Evolutionary conservation across 2,888 invertebrate genomes (phyloP).

Genomic region (Lamellibrachia satsuma): DNA sequence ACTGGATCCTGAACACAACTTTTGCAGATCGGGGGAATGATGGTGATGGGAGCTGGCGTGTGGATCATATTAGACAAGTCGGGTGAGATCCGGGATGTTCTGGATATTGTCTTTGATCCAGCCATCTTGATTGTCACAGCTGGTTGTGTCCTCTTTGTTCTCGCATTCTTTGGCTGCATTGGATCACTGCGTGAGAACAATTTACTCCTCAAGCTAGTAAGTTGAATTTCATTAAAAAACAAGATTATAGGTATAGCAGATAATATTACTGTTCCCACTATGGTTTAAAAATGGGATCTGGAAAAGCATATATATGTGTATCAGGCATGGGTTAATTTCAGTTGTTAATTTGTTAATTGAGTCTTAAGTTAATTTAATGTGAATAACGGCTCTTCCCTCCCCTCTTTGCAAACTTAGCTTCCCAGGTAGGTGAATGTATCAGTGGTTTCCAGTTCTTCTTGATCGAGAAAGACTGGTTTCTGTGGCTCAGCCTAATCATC

Average conservation of each 20-base stretch:
- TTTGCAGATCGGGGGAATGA: background rate
- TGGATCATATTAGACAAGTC: constrained; percentile 29
- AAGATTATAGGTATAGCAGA: background rate
- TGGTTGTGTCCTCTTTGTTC: constrained; percentile 88
- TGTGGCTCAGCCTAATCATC: too few species aligned
- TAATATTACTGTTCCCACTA: too few species aligned
- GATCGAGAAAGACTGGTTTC: too few species aligned
- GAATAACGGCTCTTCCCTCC: too few species aligned
- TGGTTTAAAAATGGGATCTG: too few species aligned
- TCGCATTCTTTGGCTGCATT: constrained; percentile 94
- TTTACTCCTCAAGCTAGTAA: constrained; percentile 89
- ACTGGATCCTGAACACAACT: background rate
- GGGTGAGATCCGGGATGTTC: constrained; percentile 73
- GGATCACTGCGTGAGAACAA: constrained; percentile 91
- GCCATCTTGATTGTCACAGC: constrained; percentile 87
- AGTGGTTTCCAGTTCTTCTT: too few species aligned
- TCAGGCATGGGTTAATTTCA: too few species aligned
- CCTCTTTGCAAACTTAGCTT: too few species aligned
- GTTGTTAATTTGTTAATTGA: too few species aligned
- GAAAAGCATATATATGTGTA: too few species aligned
- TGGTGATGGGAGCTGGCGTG: background rate
- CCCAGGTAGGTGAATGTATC: too few species aligned
- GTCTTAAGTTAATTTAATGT: too few species aligned
- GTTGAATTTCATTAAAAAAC: constrained; percentile 18
- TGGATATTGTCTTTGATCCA: constrained; percentile 86